Base-by-base conservation (phyloP, 2,888 invertebrate species). In the Parnassius glacialis region DNA sequence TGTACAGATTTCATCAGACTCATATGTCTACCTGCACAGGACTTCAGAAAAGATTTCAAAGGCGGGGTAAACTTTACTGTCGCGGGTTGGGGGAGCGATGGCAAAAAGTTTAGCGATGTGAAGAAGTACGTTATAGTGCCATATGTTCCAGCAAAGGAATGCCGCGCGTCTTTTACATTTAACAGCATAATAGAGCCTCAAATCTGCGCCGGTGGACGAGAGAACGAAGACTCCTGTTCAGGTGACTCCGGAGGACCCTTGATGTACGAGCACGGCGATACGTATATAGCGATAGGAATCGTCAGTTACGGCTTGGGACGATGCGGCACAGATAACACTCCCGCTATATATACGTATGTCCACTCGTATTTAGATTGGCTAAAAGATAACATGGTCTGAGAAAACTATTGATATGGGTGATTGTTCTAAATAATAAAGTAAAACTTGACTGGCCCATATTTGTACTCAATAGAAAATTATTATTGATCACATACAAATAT, bases 201-300 rank as follows among this genome's bases (percentile, higher is more conserved):
- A 69, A 68, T 93, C 25, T 93, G 93, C 68, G 92, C 93, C 3
- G 93, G 93, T 1, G 93, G 93, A 0, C 74, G 79, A 2, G 75
- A 74, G 11, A 87, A 87, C 7, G 88, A 90, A 63, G 95, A 95
- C 74, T 93, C 94, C 0, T 95, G 95, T 69, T 78, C 83, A 0
- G 95, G 95, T 2, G 55, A 55, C 25, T 55, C 55, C 9, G 55
- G 55, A 45, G 55, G 55, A 34, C 55, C 55, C n/a, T 45, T 55
- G 34, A 55, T 55, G 55, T 55, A 55, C 43, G 45, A 55, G 10
- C 20, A 25, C 10, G 20, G 25, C 2, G 2, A 2, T 10, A 55
- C 20, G n/a, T 55, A 44, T 25, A 13, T 45, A 45, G 55, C 45
- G n/a, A 45, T 59, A 13, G 59, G 59, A 11, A 47, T 62, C 1